A percentile compares a stretch with the other conserved stretches of the same genome.
phyloP scores from a whole-genome alignment of 1,140 invertebrate species.

The Zeugodacus cucurbitae region DNA sequence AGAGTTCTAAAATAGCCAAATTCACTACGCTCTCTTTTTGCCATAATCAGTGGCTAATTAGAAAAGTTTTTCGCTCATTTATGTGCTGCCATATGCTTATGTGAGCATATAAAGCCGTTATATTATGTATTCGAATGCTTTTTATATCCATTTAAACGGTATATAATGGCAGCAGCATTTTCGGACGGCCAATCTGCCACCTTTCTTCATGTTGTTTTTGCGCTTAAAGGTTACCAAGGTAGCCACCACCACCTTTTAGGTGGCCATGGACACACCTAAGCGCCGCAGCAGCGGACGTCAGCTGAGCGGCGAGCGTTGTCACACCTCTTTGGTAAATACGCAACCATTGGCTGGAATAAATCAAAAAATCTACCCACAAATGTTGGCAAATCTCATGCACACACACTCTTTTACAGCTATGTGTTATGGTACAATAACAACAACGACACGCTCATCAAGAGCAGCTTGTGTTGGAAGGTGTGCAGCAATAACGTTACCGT shows the following conservation, averaged over 20 bases:
- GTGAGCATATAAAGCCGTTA: not conserved
- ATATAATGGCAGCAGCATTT: not conserved
- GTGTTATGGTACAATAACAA: constrained; percentile 51
- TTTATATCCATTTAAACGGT: no score
- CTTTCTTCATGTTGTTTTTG: not conserved
- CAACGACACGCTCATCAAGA: constrained; percentile 48
- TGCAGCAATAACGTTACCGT: constrained; percentile 24
- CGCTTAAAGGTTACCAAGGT: not conserved
- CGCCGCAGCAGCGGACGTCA: not conserved
- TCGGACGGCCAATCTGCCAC: not conserved
- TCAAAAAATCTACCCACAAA: constrained; percentile 49
- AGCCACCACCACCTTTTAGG: not conserved
- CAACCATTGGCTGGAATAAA: constrained; percentile 66
- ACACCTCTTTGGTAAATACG: constrained; percentile 60
- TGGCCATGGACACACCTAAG: constrained; percentile 1
- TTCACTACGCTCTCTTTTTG: constrained; percentile 38
- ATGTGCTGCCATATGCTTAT: not conserved
- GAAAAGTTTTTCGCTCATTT: constrained; percentile 41
- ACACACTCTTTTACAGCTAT: constrained; percentile 47
- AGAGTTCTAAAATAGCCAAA: not conserved
- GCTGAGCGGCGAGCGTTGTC: constrained; percentile 50
- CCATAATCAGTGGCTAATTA: constrained; percentile 44
- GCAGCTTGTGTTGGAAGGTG: constrained; percentile 21
- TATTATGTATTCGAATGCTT: not conserved
- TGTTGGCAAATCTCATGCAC: constrained; percentile 45